These are phyloP conservation scores for Eidolon helvum DNA, from an alignment of 2,113 vertebrate species.

Conservation along the genomic window DNA sequence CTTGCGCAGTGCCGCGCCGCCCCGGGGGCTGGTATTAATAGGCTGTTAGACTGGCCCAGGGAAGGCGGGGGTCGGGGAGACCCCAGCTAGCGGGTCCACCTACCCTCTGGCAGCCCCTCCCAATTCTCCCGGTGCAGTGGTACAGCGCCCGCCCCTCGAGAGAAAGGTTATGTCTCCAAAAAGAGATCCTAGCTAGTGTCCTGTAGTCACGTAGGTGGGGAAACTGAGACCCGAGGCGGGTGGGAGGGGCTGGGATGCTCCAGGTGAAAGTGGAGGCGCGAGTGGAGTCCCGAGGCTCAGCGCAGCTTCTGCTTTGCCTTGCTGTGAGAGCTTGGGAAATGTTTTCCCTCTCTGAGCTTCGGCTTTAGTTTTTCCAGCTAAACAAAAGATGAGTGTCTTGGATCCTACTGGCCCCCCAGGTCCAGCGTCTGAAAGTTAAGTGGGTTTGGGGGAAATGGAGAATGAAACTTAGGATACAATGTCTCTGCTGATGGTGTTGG, in stretches of 20 bases:
- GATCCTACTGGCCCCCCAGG: not conserved
- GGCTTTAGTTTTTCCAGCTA: not conserved
- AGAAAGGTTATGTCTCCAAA: not conserved
- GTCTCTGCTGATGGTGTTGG: not conserved
- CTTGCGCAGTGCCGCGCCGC: slow-evolving; percentile 72
- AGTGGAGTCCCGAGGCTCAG: not conserved
- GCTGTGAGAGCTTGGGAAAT: not conserved
- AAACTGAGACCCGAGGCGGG: slow-evolving; percentile 47
- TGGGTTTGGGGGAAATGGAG: not conserved
- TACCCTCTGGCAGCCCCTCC: not conserved
- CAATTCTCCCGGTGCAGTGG: not conserved
- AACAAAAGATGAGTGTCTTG: not conserved
- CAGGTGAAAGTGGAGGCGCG: not conserved
- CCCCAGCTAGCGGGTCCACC: not conserved
- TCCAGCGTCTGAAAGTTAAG: not conserved
- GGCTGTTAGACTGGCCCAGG: not conserved
- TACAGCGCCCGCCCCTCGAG: slow-evolving; percentile 19
- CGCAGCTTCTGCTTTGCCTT: not conserved
- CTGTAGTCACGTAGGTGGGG: not conserved
- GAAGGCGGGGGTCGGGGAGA: not conserved
- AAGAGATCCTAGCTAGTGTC: not conserved
- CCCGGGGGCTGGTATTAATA: slow-evolving; percentile 88
- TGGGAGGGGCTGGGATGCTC: not conserved
- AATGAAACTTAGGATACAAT: not conserved
- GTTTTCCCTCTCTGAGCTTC: not conserved